Base-by-base conservation (phyloP, 2,888 invertebrate species). In the Pseudanteris insignis region DNA sequence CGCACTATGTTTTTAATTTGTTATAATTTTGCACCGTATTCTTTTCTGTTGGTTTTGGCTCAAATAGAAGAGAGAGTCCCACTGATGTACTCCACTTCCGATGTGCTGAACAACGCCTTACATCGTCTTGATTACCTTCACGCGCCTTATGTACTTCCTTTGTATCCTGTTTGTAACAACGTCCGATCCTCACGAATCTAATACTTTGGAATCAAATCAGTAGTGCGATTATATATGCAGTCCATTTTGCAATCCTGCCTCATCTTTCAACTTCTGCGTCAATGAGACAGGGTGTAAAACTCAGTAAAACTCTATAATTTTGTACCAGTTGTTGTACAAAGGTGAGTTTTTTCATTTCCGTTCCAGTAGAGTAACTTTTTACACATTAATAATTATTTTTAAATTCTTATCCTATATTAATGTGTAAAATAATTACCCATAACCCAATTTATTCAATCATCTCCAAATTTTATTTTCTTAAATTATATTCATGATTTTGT, bases 21-120 rank as follows among this genome's bases (percentile, higher is more conserved):
- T 70, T 70, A 68, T 70, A 70, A 71, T 70, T 70, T 70, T 63
- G 68, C 70, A 70, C 67, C 67, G 63, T 66, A 60, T 63, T 58
- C 13, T 55, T 36, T 53, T 67, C 67, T 65, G 55, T 51, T 57
- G 63, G 32, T 63, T 54, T 58, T 59, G 50, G 50, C 50, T 64
- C 64, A 68, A 68, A 70, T 77, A 79, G 79, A 79, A 73, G 79
- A 79, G 67, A 76, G 78, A 74, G 76, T 79, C 72, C 79, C 79
- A 73, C 74, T 79, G 75, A 78, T 79, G 75, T 79, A 79, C 70
- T 79, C 79, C 66, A 79, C 73, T 69, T 72, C 76, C 67, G 77
- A 79, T 68, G 77, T 78, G 72, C 73, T 79, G 73, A 76, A 74
- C 78, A 79, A 78, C 75, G 75, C 78, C 71, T 74, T 79, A 67